phyloP scores from a whole-genome alignment of 2,113 vertebrate genomes.

The Geococcyx californianus region DNA sequence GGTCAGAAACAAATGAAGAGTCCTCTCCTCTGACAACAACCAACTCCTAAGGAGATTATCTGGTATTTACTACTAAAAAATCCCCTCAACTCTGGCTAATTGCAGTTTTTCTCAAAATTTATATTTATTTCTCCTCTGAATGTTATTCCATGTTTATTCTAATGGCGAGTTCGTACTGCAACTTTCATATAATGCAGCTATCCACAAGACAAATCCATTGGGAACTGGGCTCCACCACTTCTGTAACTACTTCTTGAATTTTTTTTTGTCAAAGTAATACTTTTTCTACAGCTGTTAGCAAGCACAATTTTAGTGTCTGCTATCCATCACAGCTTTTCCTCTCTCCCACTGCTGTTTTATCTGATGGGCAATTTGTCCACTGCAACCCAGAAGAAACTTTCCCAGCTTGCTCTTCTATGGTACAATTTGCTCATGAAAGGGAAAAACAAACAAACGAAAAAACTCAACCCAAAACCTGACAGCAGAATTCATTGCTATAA shows the following conservation, averaged over 20 bases:
- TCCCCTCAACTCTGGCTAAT: not conserved
- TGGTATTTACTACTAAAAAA: not conserved
- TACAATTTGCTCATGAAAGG: conserved; percentile 42
- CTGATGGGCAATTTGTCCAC: not conserved
- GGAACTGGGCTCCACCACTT: not conserved
- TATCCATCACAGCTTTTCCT: not conserved
- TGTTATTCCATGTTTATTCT: not conserved
- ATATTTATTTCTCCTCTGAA: not conserved
- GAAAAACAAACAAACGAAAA: conserved; percentile 34
- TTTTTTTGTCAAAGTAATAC: not conserved
- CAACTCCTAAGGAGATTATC: not conserved
- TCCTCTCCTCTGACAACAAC: not conserved
- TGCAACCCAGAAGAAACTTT: not conserved
- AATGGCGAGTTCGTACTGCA: not conserved
- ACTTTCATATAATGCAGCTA: not conserved
- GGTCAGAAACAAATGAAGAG: not conserved
- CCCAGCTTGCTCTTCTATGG: not conserved
- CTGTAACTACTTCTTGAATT: not conserved
- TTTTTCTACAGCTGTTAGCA: not conserved
- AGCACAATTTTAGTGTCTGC: not conserved
- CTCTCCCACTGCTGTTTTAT: not conserved
- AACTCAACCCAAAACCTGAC: not conserved
- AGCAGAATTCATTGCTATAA: conserved; percentile 32
- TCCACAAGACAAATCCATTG: not conserved
- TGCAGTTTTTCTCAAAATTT: not conserved